Percentiles rank a stretch among this genome's conserved stretches.
Conservation (phyloP, 2,113 vertebrate species). For the Phalacrocorax carbo region DNA sequence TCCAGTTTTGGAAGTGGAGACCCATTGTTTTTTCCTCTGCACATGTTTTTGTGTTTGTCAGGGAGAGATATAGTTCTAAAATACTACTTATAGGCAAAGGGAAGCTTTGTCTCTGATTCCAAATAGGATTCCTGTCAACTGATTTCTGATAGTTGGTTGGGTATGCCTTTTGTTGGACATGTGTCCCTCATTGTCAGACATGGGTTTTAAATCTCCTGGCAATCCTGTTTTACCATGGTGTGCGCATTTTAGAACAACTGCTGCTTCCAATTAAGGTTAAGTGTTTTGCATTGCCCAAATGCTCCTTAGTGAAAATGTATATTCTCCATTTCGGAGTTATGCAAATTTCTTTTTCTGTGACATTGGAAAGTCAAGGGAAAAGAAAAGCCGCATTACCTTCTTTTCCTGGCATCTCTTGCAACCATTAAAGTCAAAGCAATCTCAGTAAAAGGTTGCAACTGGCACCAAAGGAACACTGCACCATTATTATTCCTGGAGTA, state of each 20-base stretch:
- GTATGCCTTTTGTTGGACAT: background rate
- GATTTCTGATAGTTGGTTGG: background rate
- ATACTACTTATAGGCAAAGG: background rate
- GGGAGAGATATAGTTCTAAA: background rate
- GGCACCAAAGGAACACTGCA: constrained; percentile 12
- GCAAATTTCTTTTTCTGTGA: constrained; percentile 5
- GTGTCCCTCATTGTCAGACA: background rate
- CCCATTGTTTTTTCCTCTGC: background rate
- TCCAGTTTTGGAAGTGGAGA: background rate
- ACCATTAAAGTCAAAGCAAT: constrained; percentile 45
- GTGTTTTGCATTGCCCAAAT: background rate
- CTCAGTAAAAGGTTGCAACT: constrained; percentile 56
- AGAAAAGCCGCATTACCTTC: background rate
- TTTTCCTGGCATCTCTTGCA: constrained; percentile 38
- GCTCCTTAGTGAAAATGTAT: background rate
- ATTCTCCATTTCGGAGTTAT: background rate
- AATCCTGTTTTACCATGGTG: background rate
- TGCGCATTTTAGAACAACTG: background rate
- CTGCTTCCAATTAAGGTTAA: background rate
- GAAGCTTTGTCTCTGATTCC: background rate
- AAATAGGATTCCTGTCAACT: background rate
- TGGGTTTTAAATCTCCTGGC: background rate
- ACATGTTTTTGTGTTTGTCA: background rate
- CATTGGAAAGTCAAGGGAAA: constrained; percentile 24
- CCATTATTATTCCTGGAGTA: constrained; percentile 35